A percentile compares a stretch with the other conserved stretches of the same genome.
Conservation (phyloP, 2,888 invertebrate species). For the Thereva unica region DNA sequence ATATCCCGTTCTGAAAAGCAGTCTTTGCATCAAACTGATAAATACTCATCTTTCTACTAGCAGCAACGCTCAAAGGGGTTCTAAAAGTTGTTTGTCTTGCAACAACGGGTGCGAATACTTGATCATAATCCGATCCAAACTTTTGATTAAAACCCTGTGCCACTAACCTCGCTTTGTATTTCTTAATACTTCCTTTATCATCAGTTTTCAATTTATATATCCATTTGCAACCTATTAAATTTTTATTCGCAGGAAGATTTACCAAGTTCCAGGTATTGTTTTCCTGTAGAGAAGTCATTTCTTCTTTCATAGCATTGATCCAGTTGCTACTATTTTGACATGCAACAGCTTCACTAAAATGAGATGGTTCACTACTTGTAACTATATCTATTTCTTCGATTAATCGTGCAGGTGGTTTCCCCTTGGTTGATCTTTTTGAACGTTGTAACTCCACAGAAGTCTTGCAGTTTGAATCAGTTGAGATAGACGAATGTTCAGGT, state of each 20-base stretch:
- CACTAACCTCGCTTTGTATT: constrained; percentile 38
- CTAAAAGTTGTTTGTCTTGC: constrained; percentile 37
- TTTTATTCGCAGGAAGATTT: constrained; percentile 41
- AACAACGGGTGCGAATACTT: constrained; percentile 38
- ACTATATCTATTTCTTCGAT: constrained; percentile 33
- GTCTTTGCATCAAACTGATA: constrained; percentile 38
- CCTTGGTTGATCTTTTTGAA: constrained; percentile 33
- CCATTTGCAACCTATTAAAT: constrained; percentile 44
- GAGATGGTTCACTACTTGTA: neutral
- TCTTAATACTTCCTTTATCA: constrained; percentile 36
- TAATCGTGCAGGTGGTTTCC: constrained; percentile 29
- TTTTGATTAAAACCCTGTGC: constrained; percentile 38
- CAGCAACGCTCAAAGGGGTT: constrained; percentile 31
- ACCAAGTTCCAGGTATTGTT: constrained; percentile 42
- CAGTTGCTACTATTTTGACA: constrained; percentile 34
- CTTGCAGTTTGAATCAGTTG: too few species aligned
- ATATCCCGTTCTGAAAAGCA: constrained; percentile 36
- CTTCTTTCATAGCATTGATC: constrained; percentile 45
- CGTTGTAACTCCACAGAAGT: neutral
- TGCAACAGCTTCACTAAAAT: neutral
- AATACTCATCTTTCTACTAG: constrained; percentile 20
- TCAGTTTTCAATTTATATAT: constrained; percentile 42
- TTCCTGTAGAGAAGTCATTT: constrained; percentile 43
- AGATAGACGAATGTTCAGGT: too few species aligned
- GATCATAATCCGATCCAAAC: constrained; percentile 37